These are phyloP conservation scores for Corythornis madagascariensis DNA, from an alignment of 2,113 vertebrate species.

Conservation along the genomic window DNA sequence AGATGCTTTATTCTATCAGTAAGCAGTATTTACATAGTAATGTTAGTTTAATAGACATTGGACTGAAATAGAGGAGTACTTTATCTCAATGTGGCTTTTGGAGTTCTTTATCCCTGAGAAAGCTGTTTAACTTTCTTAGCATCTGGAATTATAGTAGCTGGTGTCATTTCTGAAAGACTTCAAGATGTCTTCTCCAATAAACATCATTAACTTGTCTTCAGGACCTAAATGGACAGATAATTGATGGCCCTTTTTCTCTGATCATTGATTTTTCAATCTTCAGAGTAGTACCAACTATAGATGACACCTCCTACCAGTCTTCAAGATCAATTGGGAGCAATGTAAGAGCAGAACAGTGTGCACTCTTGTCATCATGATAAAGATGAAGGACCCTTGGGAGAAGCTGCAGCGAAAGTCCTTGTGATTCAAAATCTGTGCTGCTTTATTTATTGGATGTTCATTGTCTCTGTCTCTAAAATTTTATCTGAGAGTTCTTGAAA, in stretches of 20 bases:
- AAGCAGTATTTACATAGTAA: conserved; percentile 6
- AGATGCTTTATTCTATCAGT: neutral
- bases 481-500: neutral
- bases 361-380: neutral
- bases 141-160: neutral
- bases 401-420: neutral
- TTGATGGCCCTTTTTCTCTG: neutral
- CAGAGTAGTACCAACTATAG: neutral
- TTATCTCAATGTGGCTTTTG: conserved; percentile 13
- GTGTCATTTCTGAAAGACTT: neutral
- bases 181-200: neutral
- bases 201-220: neutral
- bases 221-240: neutral
- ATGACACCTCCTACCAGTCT: neutral
- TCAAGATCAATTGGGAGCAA: neutral
- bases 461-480: neutral
- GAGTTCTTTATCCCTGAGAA: conserved; percentile 8
- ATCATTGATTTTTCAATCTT: conserved; percentile 48
- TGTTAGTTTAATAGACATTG: neutral
- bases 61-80: neutral
- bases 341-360: neutral
- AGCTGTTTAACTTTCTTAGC: neutral
- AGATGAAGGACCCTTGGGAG: neutral
- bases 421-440: neutral
- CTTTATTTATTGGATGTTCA: neutral